These are phyloP conservation scores for Aratinga solstitialis DNA, from an alignment of 2,797 vertebrate species.

Conservation along the genomic window DNA sequence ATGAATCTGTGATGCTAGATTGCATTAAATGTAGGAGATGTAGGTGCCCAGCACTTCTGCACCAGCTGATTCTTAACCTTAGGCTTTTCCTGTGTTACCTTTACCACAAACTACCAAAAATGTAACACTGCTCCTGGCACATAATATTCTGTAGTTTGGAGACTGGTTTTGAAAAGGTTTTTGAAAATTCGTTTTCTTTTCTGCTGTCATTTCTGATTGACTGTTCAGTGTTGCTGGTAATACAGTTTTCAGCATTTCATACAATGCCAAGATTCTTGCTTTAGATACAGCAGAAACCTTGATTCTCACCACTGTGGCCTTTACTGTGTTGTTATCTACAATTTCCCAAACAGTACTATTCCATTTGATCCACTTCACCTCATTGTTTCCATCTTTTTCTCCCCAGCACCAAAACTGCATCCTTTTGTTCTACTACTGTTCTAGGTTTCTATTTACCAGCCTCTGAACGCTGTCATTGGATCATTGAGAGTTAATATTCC, in stretches of 20 bases:
- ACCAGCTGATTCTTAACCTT: not conserved
- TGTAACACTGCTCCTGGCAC: not conserved
- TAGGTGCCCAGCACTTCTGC: not conserved
- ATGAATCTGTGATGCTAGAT: not conserved
- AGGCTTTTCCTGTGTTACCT: not conserved
- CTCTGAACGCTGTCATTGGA: not conserved
- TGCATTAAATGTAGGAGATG: not conserved
- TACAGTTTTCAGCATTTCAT: not conserved
- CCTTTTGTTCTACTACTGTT: not conserved
- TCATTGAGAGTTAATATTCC: not conserved
- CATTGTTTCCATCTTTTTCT: not conserved
- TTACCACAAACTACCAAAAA: not conserved
- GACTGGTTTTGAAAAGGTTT: not conserved
- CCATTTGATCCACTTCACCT: not conserved
- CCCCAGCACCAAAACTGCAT: not conserved
- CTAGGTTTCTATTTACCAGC: not conserved
- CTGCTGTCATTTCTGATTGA: not conserved
- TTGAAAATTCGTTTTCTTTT: not conserved
- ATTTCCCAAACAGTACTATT: not conserved
- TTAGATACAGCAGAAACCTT: constrained; percentile 13
- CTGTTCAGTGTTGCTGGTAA: not conserved
- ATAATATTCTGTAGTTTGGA: not conserved
- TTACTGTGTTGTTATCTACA: not conserved
- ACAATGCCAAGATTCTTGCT: not conserved
- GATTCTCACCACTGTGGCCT: constrained; percentile 50